A percentile compares a stretch with the other conserved stretches of the same genome.
Conservation (phyloP, 2,797 vertebrate genomes). For the Sylvia borin region DNA sequence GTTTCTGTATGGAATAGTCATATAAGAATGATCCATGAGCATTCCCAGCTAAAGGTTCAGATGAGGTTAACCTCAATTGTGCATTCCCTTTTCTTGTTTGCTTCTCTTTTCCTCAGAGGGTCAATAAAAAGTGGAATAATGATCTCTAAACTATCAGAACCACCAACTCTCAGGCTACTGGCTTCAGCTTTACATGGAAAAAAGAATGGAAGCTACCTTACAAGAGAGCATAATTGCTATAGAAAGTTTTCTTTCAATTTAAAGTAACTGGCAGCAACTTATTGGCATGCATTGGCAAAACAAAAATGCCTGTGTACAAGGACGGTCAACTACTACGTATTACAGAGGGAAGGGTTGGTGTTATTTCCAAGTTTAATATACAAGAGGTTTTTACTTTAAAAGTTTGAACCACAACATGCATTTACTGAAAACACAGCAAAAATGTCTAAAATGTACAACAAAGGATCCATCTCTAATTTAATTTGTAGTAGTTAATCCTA, state of each 20-base stretch:
- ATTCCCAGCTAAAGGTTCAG: neutral
- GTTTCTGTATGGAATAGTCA: neutral
- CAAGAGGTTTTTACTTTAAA: neutral
- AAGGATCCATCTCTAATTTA: neutral
- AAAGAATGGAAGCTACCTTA: neutral
- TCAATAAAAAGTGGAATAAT: neutral
- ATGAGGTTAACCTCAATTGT: neutral
- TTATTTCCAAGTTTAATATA: neutral
- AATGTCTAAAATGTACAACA: neutral
- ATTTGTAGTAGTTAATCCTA: neutral
- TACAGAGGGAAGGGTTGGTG: neutral
- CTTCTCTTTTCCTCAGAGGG: neutral
- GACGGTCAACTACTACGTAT: neutral
- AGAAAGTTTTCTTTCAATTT: neutral
- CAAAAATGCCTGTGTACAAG: neutral
- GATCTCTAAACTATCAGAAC: neutral
- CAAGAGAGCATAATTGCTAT: neutral
- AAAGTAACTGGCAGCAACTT: neutral
- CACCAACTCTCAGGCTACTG: neutral
- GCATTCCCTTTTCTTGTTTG: neutral
- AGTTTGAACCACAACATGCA: neutral
- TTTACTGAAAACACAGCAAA: neutral
- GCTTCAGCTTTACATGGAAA: neutral
- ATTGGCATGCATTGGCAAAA: neutral
- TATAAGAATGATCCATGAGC: neutral